Conservation (phyloP, 1,140 invertebrate genomes). For the Archivesica marissinica region DNA sequence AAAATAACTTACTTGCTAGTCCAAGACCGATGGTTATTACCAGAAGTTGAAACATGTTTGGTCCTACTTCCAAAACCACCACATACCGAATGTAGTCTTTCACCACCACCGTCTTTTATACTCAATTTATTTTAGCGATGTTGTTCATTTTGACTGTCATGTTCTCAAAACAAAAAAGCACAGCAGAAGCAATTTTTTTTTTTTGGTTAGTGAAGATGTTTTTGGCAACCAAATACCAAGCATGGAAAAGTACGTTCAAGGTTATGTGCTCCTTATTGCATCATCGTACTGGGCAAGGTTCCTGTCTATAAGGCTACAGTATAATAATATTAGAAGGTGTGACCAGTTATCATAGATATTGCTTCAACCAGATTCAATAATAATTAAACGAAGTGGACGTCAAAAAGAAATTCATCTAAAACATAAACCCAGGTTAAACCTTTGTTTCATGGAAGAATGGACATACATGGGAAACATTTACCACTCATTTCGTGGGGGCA, state of each 20-base stretch:
- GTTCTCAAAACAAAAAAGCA: constrained; percentile 8
- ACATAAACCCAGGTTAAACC: no score
- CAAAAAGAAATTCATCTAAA: no score
- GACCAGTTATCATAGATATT: no score
- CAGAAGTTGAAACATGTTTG: not conserved
- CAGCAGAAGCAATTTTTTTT: not conserved
- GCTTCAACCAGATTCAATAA: no score
- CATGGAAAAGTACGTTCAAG: not conserved
- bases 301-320: no score
- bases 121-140: not conserved
- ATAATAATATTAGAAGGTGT: no score
- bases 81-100: not conserved
- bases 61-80: not conserved
- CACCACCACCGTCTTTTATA: not conserved
- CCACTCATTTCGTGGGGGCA: no score
- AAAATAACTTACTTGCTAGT: constrained; percentile 25
- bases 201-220: not conserved
- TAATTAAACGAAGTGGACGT: no score
- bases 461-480: no score
- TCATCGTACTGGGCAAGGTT: no score
- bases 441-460: no score
- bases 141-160: not conserved
- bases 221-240: not conserved
- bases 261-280: no score
- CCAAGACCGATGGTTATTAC: not conserved